These are phyloP conservation scores for Podarcis muralis DNA, from an alignment of 2,113 vertebrate species.

Conservation along the genomic window DNA sequence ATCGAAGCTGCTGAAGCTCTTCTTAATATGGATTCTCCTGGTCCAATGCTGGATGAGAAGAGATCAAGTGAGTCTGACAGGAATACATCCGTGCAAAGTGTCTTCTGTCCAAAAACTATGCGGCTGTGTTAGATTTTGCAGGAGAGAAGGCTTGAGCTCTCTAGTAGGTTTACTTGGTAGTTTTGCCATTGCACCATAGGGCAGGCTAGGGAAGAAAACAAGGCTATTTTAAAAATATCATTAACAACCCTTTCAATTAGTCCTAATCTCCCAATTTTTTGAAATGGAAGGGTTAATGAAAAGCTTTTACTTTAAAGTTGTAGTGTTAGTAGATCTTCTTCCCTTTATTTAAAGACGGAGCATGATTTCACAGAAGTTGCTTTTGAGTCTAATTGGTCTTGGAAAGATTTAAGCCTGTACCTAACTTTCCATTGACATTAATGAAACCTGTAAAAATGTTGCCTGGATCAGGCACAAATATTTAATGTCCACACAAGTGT, in stretches of 20 bases:
- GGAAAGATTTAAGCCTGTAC: not conserved
- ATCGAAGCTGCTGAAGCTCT: conserved; percentile 91
- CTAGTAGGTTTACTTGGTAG: not conserved
- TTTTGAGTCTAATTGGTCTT: not conserved
- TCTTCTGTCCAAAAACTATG: conserved; percentile 11
- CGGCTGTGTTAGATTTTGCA: not conserved
- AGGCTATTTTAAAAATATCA: not conserved
- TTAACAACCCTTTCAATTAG: not conserved
- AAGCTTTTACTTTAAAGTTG: not conserved
- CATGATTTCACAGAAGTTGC: not conserved
- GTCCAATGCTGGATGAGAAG: conserved; percentile 84
- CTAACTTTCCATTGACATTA: not conserved
- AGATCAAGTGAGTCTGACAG: conserved; percentile 83
- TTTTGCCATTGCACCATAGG: not conserved
- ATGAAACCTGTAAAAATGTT: not conserved
- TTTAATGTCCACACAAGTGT: not conserved
- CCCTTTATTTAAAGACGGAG: not conserved
- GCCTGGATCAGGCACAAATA: not conserved
- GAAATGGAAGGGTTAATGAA: not conserved
- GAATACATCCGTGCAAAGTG: not conserved
- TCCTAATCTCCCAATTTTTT: not conserved
- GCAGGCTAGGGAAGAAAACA: not conserved
- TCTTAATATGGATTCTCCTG: conserved; percentile 91
- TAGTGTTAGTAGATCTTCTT: not conserved
- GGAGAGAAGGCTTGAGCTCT: not conserved